Evolutionary conservation across 2,888 invertebrate species (phyloP).

Genomic region (Orchesellides sinensis): DNA sequence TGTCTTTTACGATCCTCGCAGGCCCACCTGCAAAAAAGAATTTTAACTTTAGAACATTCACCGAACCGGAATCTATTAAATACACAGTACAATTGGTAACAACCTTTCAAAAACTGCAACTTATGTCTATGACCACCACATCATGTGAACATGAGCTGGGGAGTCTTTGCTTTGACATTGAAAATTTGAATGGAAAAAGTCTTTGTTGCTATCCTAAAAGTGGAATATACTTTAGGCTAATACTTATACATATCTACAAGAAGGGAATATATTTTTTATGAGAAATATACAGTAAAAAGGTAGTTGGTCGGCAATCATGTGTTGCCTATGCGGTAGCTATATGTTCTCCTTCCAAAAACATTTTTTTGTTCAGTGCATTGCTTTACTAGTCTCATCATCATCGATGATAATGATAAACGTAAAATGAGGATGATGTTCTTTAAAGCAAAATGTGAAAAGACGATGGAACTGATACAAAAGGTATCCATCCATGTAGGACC

Average conservation of each 20-base stretch:
- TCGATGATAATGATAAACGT: slow-evolving; percentile 20
- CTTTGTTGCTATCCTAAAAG: slow-evolving; percentile 37
- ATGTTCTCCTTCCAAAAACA: too few relatives aligned
- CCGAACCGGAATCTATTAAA: too few relatives aligned
- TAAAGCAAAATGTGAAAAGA: background rate
- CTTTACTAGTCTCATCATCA: background rate
- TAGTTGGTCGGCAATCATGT: too few relatives aligned
- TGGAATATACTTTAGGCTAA: background rate
- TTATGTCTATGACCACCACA: too few relatives aligned
- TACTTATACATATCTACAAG: slow-evolving; percentile 2
- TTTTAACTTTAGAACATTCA: too few relatives aligned
- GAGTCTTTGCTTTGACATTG: slow-evolving; percentile 46
- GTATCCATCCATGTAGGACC: background rate
- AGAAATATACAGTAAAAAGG: slow-evolving; percentile 6
- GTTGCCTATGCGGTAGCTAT: too few relatives aligned
- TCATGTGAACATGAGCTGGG: too few relatives aligned
- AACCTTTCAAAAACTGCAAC: too few relatives aligned
- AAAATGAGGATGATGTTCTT: slow-evolving; percentile 15
- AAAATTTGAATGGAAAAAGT: slow-evolving; percentile 27
- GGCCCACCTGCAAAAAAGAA: too few relatives aligned
- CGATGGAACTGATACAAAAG: background rate
- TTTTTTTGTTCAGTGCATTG: background rate
- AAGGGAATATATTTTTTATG: too few relatives aligned
- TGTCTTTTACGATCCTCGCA: too few relatives aligned
- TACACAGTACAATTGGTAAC: too few relatives aligned